Percentiles rank a stretch among this genome's conserved stretches.
phyloP scores from a whole-genome alignment of 2,797 vertebrate species.

The Peromyscus aztecus region DNA sequence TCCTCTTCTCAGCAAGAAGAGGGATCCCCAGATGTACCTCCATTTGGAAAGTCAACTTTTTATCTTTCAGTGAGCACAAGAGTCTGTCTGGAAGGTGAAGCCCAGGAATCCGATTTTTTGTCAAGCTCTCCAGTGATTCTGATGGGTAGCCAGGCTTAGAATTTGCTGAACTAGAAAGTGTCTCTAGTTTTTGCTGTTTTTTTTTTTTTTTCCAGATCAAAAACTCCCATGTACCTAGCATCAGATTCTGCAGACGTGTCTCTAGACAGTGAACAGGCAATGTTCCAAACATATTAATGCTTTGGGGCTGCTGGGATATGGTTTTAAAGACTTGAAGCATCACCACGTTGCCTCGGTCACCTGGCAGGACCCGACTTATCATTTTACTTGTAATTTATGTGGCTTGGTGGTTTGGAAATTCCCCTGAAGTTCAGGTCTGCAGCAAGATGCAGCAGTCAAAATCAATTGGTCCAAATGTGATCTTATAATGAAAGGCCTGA shows the following conservation, averaged over 20 bases:
- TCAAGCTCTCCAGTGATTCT: conserved; percentile 52
- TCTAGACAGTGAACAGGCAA: conserved; percentile 48
- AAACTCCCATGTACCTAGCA: conserved; percentile 47
- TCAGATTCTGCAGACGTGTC: conserved; percentile 27
- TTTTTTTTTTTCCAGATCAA: conserved; percentile 29
- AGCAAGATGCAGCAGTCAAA: conserved; percentile 60
- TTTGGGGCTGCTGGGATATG: conserved; percentile 57
- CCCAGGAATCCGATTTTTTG: not conserved
- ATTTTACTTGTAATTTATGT: conserved; percentile 65
- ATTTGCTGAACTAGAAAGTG: conserved; percentile 22
- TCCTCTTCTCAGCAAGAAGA: not conserved
- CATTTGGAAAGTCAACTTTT: not conserved
- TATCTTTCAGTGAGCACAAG: not conserved
- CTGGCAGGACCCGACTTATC: conserved; percentile 64
- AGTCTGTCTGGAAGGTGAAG: not conserved
- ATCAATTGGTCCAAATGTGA: conserved; percentile 5
- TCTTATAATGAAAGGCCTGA: not conserved
- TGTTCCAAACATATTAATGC: conserved; percentile 64
- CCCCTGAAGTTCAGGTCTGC: not conserved
- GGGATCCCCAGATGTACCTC: not conserved
- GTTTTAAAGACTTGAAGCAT: conserved; percentile 69
- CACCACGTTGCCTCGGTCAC: conserved; percentile 57
- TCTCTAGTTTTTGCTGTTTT: conserved; percentile 14
- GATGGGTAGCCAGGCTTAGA: conserved; percentile 61
- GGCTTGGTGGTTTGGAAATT: conserved; percentile 70